Evolutionary conservation across 2,888 invertebrate genomes (phyloP).

Genomic region (Caenorhabditis sp.): DNA sequence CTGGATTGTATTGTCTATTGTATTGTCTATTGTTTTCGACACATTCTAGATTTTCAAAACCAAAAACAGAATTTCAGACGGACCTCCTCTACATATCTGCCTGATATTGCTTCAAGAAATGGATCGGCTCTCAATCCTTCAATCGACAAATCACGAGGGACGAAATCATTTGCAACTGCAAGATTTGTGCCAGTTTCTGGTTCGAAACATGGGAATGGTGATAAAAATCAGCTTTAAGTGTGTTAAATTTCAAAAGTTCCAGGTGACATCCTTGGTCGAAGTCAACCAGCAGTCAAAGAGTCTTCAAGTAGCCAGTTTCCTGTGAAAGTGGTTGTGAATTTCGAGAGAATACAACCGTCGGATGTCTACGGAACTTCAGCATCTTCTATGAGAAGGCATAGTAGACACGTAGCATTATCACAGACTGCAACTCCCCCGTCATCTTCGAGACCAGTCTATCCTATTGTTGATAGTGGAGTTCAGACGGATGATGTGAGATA

Average conservation of each 20-base stretch:
- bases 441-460: slow-evolving; percentile 60
- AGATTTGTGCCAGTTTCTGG: slow-evolving; percentile 37
- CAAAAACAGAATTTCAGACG: slow-evolving; percentile 21
- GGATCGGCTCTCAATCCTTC: slow-evolving; percentile 24
- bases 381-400: slow-evolving; percentile 13
- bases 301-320: slow-evolving; percentile 41
- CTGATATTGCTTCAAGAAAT: slow-evolving; percentile 35
- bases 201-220: slow-evolving; percentile 29
- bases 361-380: neutral
- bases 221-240: neutral
- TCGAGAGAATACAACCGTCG: slow-evolving; percentile 13
- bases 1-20: too few relatives aligned
- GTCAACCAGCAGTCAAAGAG: neutral
- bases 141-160: slow-evolving; percentile 47
- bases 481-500: slow-evolving; percentile 70
- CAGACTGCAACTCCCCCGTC: slow-evolving; percentile 66
- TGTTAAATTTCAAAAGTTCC: neutral
- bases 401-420: slow-evolving; percentile 37
- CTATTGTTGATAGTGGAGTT: slow-evolving; percentile 66
- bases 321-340: slow-evolving; percentile 62
- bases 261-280: slow-evolving; percentile 11
- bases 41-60: neutral
- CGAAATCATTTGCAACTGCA: slow-evolving; percentile 43
- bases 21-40: too few relatives aligned
- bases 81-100: slow-evolving; percentile 28